Evolutionary conservation across 1,140 invertebrate species (phyloP).

Genomic region (Drosophila mayri): DNA sequence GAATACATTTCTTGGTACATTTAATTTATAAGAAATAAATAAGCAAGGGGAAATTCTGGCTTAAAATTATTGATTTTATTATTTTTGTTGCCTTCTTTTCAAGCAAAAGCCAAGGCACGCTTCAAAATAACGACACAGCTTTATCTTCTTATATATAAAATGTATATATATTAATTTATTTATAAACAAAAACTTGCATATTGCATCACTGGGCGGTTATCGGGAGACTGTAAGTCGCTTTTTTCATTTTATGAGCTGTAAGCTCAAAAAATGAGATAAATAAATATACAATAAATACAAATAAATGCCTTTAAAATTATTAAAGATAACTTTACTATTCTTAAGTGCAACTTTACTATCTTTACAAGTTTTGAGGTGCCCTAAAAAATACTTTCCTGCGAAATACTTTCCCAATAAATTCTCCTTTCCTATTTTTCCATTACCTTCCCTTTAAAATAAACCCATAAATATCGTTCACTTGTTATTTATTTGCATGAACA

Average conservation of each 20-base stretch:
- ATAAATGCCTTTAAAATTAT: background rate
- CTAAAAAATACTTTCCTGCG: background rate
- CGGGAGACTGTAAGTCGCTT: background rate
- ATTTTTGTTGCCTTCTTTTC: background rate
- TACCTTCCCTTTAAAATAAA: conserved; percentile 8
- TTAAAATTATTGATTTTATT: background rate
- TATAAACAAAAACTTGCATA: background rate
- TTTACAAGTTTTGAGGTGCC: background rate
- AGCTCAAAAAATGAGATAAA: background rate
- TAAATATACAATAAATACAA: background rate
- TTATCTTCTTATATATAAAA: conserved; percentile 8
- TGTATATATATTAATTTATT: background rate
- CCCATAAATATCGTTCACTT: conserved; percentile 66
- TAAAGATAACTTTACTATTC: background rate
- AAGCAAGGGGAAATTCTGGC: background rate
- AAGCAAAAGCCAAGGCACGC: conserved; percentile 1
- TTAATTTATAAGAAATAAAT: background rate
- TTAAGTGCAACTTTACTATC: background rate
- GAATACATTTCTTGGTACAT: background rate
- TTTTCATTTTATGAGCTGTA: background rate
- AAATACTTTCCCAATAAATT: too few relatives aligned
- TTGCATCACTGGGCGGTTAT: conserved; percentile 2
- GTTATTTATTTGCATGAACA: conserved; percentile 78
- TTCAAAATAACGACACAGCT: background rate
- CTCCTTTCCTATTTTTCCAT: background rate